Evolutionary conservation across 2,888 invertebrate species (phyloP), one percentile per base, ranked within the genome.

Genomic region (Tenodera sinensis): DNA sequence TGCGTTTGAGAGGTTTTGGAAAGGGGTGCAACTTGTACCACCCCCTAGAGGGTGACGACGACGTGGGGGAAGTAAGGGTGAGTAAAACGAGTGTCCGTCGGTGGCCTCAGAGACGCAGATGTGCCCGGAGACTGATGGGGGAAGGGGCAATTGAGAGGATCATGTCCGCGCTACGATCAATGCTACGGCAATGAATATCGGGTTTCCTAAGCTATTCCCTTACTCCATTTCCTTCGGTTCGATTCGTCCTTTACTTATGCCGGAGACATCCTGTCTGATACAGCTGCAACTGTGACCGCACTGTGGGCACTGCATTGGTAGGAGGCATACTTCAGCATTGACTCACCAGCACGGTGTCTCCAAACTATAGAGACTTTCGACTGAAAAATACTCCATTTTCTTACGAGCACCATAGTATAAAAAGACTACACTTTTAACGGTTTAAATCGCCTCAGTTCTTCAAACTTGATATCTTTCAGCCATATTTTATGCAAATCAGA

Each of bases 111-210:
- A 87, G 87, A 83, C 87, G 87, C 87, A 87, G 87, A 87, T 87
- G 87, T 87, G 87, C 87, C 87, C 54, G 20, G 87, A 87, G 87
- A 87, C 54, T n/a, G n/a, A 9, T n/a, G 42, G 54, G n/a, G n/a
- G 85, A 42, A 42, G 85, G 85, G 47, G 15, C 85, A 85, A 85
- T 85, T 85, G 85, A 87, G 83, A 87, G 87, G 87, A 81, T 83
- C 82, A 83, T 83, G 83, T 86, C 85, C 83, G 34, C 86, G 34
- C 89, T 89, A 34, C 82, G 83, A 89, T 89, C 89, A 89, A 89
- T 89, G 89, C 86, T 15, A 71, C 54, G 54, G 85, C 82, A 84
- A 86, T 89, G 89, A 89, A 89, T 89, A 89, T 89, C 86, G 89
- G 85, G 86, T 86, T 88, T 85, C 85, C 25, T 71, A 71, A 71